Conservation (phyloP, 2,797 vertebrate species). For the Protosalanx chinensis region DNA sequence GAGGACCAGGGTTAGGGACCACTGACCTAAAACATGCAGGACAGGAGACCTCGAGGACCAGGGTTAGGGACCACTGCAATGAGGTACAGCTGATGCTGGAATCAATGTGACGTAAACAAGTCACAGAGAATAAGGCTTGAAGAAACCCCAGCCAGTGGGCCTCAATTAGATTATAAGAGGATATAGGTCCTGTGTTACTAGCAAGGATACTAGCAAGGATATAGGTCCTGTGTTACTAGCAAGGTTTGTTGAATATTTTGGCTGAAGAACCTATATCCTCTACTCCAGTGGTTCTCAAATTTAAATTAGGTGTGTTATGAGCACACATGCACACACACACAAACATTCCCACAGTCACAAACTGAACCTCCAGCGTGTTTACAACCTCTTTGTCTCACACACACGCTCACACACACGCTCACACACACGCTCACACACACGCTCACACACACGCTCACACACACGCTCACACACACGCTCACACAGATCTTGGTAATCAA, state of each 20-base stretch:
- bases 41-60: too few relatives aligned
- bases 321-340: slow-evolving; percentile 1
- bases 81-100: background rate
- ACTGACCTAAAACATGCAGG: too few relatives aligned
- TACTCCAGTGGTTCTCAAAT: background rate
- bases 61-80: too few relatives aligned
- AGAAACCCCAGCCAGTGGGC: background rate
- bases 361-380: background rate
- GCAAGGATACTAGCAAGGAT: too few relatives aligned
- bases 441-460: slow-evolving; percentile 31
- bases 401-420: slow-evolving; percentile 28
- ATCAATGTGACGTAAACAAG: background rate
- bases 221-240: too few relatives aligned
- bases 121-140: background rate
- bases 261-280: background rate
- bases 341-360: slow-evolving; percentile 16
- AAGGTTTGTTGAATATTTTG: background rate
- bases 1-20: too few relatives aligned
- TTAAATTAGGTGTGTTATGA: background rate
- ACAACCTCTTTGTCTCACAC: slow-evolving; percentile 39
- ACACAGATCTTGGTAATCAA: slow-evolving; percentile 30
- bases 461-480: slow-evolving; percentile 27
- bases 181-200: background rate
- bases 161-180: background rate
- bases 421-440: slow-evolving; percentile 36